Base-by-base conservation (phyloP, 2,888 invertebrate species). In the Toxonevra muliebris region DNA sequence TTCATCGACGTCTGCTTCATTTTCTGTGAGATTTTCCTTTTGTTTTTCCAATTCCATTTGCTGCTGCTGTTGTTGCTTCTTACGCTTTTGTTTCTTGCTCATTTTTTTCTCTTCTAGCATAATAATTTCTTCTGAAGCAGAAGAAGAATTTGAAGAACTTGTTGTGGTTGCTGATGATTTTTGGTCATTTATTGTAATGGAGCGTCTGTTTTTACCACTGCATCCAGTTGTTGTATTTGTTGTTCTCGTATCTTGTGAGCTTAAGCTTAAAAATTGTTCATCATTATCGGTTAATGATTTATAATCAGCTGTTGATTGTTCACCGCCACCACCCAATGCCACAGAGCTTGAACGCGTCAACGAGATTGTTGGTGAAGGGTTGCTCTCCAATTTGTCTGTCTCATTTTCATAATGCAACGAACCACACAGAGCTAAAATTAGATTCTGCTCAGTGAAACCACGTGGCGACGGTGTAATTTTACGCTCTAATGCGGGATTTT, bases 341-440 rank as follows among this genome's bases (percentile, higher is more conserved):
- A 7, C 7, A 20, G 71, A 67, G 42, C 70, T 70, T 12, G 70
- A 69, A 13, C 62, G 65, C 58, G 61, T 63, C 20, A 68, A 64
- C 7, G 74, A 75, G 7, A 72, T 66, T 40, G 65, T 65, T 1
- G 69, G 68, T 2, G 75, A 75, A 8, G 71, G 50, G 30, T 30
- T 30, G 30, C 30, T 30, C 30, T 30, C 30, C 30, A 30, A 30
- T 30, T 4, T 30, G 7, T 30, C 30, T 11, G 70, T 65, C 19
- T 73, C 72, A 40, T 63, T 66, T 70, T 84, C 81, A 45, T 83
- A 82, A 73, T 84, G 84, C 66, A 85, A 70, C 10, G 85, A 84
- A 1, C 84, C 84, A 61, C 86, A 85, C 1, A 85, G 73, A 0
- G 85, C 86, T 65, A 85, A 74, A 9, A 85, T 81, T 2, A 85